Evolutionary conservation across 2,113 vertebrate species (phyloP), one percentile per base, ranked within the genome.

Genomic region (Tichodroma muraria): DNA sequence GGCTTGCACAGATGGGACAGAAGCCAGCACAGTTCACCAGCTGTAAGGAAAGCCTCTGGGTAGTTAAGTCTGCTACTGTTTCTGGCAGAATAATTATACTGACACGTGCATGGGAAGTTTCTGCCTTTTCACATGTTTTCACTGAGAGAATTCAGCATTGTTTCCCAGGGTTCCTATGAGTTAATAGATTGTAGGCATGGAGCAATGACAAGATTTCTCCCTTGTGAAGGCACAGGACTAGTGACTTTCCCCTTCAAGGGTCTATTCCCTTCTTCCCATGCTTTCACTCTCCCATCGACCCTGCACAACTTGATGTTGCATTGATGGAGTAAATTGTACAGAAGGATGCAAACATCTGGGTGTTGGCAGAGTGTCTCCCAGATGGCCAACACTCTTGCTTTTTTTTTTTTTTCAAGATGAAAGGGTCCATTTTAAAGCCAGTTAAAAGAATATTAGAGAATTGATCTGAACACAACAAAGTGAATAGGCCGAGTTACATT

Each of bases 361-460:
- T 81, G 72, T 49, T 77, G 80, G 79, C 66, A 94, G 33, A 28
- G 65, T 38, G 30, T 81, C 71, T 88, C 54, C 77, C 73, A 90
- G 76, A 86, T 78, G 89, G 85, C 80, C 23, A 94, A 63, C 68
- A 83, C 45, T 84, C 75, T 91, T 75, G 38, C 81, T 72, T 93
- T 72, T 95, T 80, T 40, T 68, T 80, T 40, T 68, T 95, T 95
- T 89, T 85, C 69, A 94, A 97, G 89, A 97, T 96, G 87, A 97
- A 98, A 97, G 95, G 27, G 31, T 75, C 72, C 37, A 84, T 97
- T 96, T 96, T 95, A 95, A 96, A 96, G 90, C 27, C 49, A 61
- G 70, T 89, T 95, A 85, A 95, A 95, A 95, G 78, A 92, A 85
- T 93, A 80, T 64, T 56, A 89, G 42, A 60, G 80, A 94, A 86